These are phyloP conservation scores for Turnix velox DNA, from an alignment of 2,113 vertebrate species.

Conservation along the genomic window DNA sequence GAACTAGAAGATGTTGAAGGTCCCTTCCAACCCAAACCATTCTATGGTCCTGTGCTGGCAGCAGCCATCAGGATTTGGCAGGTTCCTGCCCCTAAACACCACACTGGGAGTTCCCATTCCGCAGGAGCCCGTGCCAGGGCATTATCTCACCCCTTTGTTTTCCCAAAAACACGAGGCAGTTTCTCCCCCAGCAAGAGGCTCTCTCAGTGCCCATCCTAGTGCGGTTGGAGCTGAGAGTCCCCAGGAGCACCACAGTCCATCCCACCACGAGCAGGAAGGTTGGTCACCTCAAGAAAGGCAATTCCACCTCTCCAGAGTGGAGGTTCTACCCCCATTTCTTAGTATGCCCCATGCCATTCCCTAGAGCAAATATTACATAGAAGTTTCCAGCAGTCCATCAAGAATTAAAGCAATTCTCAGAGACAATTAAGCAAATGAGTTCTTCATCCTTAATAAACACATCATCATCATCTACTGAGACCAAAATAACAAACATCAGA, in stretches of 20 bases:
- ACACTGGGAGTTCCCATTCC: background rate
- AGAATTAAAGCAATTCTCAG: background rate
- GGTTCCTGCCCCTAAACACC: constrained; percentile 24
- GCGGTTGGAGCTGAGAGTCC: background rate
- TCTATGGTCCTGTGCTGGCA: too few relatives aligned
- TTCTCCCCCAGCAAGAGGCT: background rate
- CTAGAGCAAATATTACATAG: background rate
- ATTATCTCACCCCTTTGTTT: constrained; percentile 60
- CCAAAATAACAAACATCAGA: background rate
- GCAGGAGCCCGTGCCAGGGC: constrained; percentile 31
- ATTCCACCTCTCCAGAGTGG: background rate
- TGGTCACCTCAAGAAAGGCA: background rate
- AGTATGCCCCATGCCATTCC: fast-evolving
- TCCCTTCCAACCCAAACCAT: too few relatives aligned
- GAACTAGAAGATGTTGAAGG: too few relatives aligned
- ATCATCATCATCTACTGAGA: background rate
- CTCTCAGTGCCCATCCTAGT: fast-evolving
- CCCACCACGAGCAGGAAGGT: background rate
- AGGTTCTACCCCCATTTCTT: background rate
- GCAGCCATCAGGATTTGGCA: background rate
- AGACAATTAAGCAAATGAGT: background rate
- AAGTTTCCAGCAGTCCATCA: background rate
- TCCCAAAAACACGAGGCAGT: background rate
- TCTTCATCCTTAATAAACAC: background rate
- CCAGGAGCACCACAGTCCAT: background rate